Evolutionary conservation across 1,140 invertebrate genomes (phyloP).

Genomic region (Eurosta solidaginis): DNA sequence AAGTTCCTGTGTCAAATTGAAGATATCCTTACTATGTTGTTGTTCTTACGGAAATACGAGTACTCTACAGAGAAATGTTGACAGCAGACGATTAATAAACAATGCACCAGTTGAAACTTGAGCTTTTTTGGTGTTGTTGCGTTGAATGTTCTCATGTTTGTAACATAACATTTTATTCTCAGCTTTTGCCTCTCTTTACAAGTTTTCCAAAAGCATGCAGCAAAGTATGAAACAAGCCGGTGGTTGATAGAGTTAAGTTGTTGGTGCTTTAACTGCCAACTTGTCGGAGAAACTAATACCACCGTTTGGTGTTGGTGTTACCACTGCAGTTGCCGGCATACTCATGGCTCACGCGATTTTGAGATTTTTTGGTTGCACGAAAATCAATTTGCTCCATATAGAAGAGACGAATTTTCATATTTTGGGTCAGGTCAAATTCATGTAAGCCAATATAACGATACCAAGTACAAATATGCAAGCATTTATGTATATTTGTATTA

Average conservation of each 20-base stretch:
- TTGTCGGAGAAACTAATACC: neutral
- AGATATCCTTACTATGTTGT: too few relatives aligned
- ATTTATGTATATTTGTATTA: too few relatives aligned
- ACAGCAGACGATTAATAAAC: too few relatives aligned
- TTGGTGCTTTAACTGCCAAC: neutral
- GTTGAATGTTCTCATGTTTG: too few relatives aligned
- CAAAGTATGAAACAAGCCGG: neutral
- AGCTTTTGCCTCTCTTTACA: neutral
- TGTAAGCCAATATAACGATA: slow-evolving; percentile 36
- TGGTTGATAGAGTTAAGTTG: neutral
- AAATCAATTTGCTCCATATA: slow-evolving; percentile 38
- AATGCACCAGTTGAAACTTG: too few relatives aligned
- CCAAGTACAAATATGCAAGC: neutral
- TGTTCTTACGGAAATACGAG: too few relatives aligned
- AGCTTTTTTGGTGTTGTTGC: too few relatives aligned
- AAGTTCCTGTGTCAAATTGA: too few relatives aligned
- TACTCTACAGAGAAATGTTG: too few relatives aligned
- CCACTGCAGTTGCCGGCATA: neutral
- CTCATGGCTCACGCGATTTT: neutral
- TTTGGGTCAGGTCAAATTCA: slow-evolving; percentile 59
- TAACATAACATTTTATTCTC: too few relatives aligned
- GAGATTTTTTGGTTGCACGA: neutral
- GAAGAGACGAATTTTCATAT: slow-evolving; percentile 48
- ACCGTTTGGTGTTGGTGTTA: neutral
- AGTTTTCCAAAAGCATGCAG: neutral